phyloP scores from a whole-genome alignment of 2,113 vertebrate genomes.

The Strix uralensis region DNA sequence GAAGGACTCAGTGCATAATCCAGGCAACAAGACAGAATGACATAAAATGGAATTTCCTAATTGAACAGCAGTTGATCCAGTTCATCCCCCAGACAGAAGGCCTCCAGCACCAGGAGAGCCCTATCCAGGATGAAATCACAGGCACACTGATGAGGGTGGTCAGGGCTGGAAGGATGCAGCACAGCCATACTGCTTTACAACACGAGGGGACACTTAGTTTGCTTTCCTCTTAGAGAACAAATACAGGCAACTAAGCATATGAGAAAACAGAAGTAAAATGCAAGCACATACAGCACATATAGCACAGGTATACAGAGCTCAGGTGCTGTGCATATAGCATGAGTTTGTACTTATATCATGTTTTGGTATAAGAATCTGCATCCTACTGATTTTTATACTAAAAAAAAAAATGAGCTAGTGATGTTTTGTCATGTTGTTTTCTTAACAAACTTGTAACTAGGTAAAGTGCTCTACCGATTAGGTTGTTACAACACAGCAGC shows the following conservation, averaged over 20 bases:
- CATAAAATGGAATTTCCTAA: background rate
- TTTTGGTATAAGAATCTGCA: background rate
- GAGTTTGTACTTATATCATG: background rate
- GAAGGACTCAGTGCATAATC: background rate
- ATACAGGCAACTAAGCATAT: background rate
- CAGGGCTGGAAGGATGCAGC: background rate
- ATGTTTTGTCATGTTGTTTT: background rate
- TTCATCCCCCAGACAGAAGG: fast-evolving
- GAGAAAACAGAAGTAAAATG: background rate
- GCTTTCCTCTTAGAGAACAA: background rate
- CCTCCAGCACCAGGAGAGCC: background rate
- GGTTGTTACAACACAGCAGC: background rate
- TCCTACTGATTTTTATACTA: background rate
- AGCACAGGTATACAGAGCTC: background rate
- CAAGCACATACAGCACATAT: background rate
- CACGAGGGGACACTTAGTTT: background rate
- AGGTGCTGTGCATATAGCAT: fast-evolving
- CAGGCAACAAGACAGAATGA: background rate
- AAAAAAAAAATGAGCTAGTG: background rate
- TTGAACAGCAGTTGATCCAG: background rate
- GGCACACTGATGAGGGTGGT: fast-evolving
- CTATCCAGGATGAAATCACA: background rate
- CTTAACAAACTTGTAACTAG: background rate
- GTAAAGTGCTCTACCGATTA: background rate
- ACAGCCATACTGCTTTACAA: background rate